These are phyloP conservation scores for Paragorgia papillata DNA, from an alignment of 92 coral and sea anemone genomes.

Conservation along the genomic window DNA sequence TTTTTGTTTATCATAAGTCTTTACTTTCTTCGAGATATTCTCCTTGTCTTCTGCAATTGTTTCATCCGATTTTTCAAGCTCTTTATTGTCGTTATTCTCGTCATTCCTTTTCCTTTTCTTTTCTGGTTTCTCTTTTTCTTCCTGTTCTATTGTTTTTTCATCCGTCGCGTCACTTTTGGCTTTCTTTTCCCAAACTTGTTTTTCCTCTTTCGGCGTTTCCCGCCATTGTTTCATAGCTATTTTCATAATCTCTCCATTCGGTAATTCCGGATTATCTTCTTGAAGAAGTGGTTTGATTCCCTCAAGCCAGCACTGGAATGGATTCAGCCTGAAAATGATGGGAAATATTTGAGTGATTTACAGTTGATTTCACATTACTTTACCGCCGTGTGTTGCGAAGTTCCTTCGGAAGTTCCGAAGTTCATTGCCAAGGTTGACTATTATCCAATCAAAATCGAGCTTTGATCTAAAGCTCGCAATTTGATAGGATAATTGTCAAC, in stretches of 20 bases:
- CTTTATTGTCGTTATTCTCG: conserved; percentile 27
- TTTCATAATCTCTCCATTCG: conserved; percentile 73
- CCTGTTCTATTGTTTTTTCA: neutral
- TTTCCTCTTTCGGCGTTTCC: conserved; percentile 68
- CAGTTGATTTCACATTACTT: too few species aligned
- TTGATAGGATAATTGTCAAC: too few species aligned
- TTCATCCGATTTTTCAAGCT: neutral
- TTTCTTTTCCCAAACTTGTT: conserved; percentile 73
- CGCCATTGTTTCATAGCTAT: conserved; percentile 87
- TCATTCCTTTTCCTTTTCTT: conserved; percentile 62
- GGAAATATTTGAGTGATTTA: too few species aligned
- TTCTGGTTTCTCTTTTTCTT: conserved; percentile 65
- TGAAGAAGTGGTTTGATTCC: conserved; percentile 57
- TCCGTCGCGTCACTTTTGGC: conserved; percentile 55
- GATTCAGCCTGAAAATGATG: conserved; percentile 65
- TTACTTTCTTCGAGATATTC: conserved; percentile 57
- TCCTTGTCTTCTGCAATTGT: conserved; percentile 44
- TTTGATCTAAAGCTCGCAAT: too few species aligned
- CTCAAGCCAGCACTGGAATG: conserved; percentile 84
- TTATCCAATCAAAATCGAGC: too few species aligned
- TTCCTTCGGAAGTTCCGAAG: too few species aligned
- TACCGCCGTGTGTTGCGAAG: too few species aligned
- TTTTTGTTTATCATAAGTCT: conserved; percentile 32
- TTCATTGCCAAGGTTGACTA: too few species aligned
- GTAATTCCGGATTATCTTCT: conserved; percentile 77